Evolutionary conservation across 1,140 invertebrate genomes (phyloP), one percentile per base, ranked within the genome.

Genomic region (Drosophila sp.): DNA sequence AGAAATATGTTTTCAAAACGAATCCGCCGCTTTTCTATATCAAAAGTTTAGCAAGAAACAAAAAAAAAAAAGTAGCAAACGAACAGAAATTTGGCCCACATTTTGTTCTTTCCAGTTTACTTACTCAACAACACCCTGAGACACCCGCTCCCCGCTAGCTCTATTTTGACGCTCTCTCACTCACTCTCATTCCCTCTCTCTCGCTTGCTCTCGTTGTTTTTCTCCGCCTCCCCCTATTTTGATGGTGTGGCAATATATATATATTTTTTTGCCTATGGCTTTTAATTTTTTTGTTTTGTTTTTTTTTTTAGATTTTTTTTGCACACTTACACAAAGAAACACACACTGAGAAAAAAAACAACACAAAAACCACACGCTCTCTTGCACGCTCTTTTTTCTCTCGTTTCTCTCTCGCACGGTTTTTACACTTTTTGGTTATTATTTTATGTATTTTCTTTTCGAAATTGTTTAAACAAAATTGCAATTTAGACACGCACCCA

Each of bases 401-500:
- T 50, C 32, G 33, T 35, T 63, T 60, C 29, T 44, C 10, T 57
- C 17, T 33, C 38, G 60, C 50, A 65, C 65, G 61, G 11, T 63
- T 54, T 60, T 57, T 75, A 68, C 66, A 68, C 60, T 63, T 68
- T 61, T 61, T 62, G 38, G 65, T 72, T 63, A 73, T 55, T 23
- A 62, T 64, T 44, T 56, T 38, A 47, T 55, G 10, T 38, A 17
- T 38, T 5, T 38, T 11, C 11, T 54, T 27, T 44, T 27, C 35
- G 4, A 65, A 78, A 85, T 80, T 78, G 66, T 85, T 85, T 75
- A 85, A 81, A 85, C 74, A 74, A 84, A 70, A 65, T 50, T 70
- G 61, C 70, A 17, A 50, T 66, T 33, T 58, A 17, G 44, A 25
- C 44, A 50, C 44, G 44, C 44, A 50, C 44, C 44, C 44, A 50